phyloP scores from a whole-genome alignment of 2,888 invertebrate species.

The Hoplodrina ambigua region DNA sequence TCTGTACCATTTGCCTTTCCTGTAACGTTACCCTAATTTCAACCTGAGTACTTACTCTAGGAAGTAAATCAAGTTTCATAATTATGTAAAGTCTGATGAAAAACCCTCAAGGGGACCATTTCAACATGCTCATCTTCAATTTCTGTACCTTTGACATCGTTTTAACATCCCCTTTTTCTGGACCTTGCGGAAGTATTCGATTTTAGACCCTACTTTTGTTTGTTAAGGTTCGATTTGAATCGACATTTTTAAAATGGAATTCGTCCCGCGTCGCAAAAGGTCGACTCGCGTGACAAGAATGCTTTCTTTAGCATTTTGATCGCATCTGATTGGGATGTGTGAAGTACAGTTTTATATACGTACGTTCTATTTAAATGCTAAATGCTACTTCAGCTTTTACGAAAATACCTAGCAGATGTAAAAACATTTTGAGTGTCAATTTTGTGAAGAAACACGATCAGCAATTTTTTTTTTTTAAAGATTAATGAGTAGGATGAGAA shows the following conservation, averaged over 20 bases:
- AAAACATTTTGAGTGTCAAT: too few relatives aligned
- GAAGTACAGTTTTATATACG: slow-evolving; percentile 50
- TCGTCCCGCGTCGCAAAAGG: slow-evolving; percentile 60
- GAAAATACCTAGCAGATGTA: neutral
- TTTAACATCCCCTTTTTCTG: slow-evolving; percentile 53
- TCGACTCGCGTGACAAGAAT: slow-evolving; percentile 69
- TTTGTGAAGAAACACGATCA: too few relatives aligned
- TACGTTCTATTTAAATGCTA: slow-evolving; percentile 36
- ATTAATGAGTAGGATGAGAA: too few relatives aligned
- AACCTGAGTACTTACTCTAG: slow-evolving; percentile 42
- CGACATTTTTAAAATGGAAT: slow-evolving; percentile 56
- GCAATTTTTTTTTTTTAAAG: neutral
- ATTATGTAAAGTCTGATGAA: slow-evolving; percentile 63
- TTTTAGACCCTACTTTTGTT: slow-evolving; percentile 30
- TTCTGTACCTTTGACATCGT: slow-evolving; percentile 64
- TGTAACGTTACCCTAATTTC: slow-evolving; percentile 36
- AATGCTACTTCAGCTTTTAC: slow-evolving; percentile 11
- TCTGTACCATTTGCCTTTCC: slow-evolving; percentile 28
- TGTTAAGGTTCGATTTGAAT: slow-evolving; percentile 53
- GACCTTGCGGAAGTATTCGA: slow-evolving; percentile 22
- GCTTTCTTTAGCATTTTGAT: slow-evolving; percentile 68
- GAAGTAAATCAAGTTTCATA: slow-evolving; percentile 60
- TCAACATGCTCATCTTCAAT: slow-evolving; percentile 62
- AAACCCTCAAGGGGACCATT: slow-evolving; percentile 44
- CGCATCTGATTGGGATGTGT: slow-evolving; percentile 63